phyloP scores from a whole-genome alignment of 2,797 vertebrate species.

The Propithecus perrieri region DNA sequence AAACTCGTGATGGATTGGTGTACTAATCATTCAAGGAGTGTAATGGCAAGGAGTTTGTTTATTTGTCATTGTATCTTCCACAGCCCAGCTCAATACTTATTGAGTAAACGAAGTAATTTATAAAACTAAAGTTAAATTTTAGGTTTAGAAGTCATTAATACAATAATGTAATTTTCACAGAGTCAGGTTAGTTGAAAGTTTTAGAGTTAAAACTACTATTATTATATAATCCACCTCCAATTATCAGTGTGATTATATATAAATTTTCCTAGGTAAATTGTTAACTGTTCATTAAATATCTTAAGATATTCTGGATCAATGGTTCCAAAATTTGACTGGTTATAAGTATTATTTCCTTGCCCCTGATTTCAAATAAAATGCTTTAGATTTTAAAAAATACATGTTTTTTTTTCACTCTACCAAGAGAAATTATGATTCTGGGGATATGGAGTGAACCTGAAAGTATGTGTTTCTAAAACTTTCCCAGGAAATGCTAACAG shows the following conservation, averaged over 20 bases:
- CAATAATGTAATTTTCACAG: background rate
- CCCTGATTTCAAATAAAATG: constrained; percentile 17
- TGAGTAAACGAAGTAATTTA: background rate
- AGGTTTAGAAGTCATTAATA: constrained; percentile 9
- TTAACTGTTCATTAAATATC: background rate
- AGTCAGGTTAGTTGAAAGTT: background rate
- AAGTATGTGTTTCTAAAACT: background rate
- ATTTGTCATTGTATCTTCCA: constrained; percentile 6
- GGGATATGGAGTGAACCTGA: background rate
- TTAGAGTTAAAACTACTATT: background rate
- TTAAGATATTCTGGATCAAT: background rate
- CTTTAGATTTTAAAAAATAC: background rate
- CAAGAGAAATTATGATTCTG: background rate
- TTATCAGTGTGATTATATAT: background rate
- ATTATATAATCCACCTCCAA: background rate
- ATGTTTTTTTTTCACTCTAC: background rate
- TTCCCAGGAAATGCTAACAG: background rate
- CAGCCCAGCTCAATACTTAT: background rate
- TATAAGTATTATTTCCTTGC: background rate
- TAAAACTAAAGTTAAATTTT: background rate
- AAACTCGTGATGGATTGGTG: background rate
- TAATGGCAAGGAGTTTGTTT: background rate
- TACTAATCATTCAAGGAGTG: background rate
- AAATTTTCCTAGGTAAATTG: background rate
- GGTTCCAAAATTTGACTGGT: background rate